A percentile compares a stretch with the other conserved stretches of the same genome.
Conservation (phyloP, 2,888 invertebrate species). For the Ichneumon xanthorius region DNA sequence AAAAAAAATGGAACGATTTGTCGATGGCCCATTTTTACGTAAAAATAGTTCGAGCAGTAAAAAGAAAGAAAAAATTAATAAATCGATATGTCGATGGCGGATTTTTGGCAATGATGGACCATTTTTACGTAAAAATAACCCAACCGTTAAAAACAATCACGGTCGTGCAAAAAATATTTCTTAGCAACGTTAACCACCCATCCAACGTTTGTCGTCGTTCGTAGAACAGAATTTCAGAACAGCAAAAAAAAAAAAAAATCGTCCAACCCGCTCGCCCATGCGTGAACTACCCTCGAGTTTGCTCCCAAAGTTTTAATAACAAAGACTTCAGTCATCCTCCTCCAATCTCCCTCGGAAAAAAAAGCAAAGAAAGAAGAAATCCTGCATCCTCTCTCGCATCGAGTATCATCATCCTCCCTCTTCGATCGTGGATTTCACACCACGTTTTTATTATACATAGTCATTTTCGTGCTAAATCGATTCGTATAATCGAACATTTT, state of each 20-base stretch:
- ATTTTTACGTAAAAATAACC: not conserved
- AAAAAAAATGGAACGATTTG: too few relatives aligned
- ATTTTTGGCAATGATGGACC: too few relatives aligned
- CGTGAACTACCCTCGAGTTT: constrained; percentile 66
- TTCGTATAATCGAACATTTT: constrained; percentile 59
- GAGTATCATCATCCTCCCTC: constrained; percentile 67
- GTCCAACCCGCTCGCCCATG: not conserved
- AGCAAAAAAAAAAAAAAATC: not conserved
- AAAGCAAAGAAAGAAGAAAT: constrained; percentile 50
- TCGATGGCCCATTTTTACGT: not conserved
- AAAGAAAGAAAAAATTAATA: not conserved
- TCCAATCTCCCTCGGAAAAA: constrained; percentile 70
- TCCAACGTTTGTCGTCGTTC: not conserved
- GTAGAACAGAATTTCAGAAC: not conserved
- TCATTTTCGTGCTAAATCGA: constrained; percentile 72
- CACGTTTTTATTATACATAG: constrained; percentile 69
- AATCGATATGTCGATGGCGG: too few relatives aligned
- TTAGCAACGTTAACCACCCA: not conserved
- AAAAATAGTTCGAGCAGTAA: not conserved
- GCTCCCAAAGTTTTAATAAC: constrained; percentile 32
- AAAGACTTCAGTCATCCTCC: constrained; percentile 73
- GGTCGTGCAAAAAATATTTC: not conserved
- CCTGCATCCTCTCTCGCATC: constrained; percentile 68
- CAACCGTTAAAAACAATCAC: not conserved
- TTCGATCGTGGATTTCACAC: constrained; percentile 72